Percentiles rank a stretch among this genome's conserved stretches.
Evolutionary conservation across 2,113 vertebrate species (phyloP).

Genomic region (Semicossyphus pulcher): DNA sequence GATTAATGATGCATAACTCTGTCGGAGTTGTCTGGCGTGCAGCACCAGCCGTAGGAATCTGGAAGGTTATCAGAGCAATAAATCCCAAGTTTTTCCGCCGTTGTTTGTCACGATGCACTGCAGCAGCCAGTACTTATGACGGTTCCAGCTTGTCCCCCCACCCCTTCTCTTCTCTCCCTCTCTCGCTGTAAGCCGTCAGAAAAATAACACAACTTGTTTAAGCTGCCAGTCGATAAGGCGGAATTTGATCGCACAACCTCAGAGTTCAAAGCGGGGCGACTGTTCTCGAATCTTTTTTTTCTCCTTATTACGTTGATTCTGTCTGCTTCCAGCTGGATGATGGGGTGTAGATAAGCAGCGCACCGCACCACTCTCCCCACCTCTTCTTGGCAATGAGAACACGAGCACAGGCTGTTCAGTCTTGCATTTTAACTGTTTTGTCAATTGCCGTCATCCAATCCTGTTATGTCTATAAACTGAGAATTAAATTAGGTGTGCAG

Average conservation of each 20-base stretch:
- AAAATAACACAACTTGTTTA: constrained; percentile 68
- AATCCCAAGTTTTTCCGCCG: constrained; percentile 74
- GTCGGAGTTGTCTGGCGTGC: constrained; percentile 71
- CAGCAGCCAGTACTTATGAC: constrained; percentile 69
- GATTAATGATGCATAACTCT: constrained; percentile 83
- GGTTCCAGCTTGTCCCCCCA: constrained; percentile 37
- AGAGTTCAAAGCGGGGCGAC: constrained; percentile 71
- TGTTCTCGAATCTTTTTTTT: constrained; percentile 68
- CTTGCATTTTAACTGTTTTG: constrained; percentile 71
- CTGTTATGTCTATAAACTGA: constrained; percentile 70
- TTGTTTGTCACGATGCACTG: constrained; percentile 74
- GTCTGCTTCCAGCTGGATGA: constrained; percentile 68
- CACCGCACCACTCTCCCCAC: constrained; percentile 22
- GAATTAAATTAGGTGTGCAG: constrained; percentile 76
- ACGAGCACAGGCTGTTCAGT: constrained; percentile 54
- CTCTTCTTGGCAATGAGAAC: constrained; percentile 49
- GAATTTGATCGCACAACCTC: constrained; percentile 67
- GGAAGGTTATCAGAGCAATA: constrained; percentile 83
- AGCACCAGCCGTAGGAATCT: constrained; percentile 76
- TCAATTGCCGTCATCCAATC: constrained; percentile 67
- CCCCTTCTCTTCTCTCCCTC: constrained; percentile 3
- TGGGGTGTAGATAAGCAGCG: constrained; percentile 49
- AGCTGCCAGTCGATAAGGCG: constrained; percentile 66
- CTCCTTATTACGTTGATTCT: constrained; percentile 53
- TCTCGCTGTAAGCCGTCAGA: constrained; percentile 56